These are phyloP conservation scores for Ploceus nigricollis DNA, from an alignment of 2,113 vertebrate species.

Conservation along the genomic window DNA sequence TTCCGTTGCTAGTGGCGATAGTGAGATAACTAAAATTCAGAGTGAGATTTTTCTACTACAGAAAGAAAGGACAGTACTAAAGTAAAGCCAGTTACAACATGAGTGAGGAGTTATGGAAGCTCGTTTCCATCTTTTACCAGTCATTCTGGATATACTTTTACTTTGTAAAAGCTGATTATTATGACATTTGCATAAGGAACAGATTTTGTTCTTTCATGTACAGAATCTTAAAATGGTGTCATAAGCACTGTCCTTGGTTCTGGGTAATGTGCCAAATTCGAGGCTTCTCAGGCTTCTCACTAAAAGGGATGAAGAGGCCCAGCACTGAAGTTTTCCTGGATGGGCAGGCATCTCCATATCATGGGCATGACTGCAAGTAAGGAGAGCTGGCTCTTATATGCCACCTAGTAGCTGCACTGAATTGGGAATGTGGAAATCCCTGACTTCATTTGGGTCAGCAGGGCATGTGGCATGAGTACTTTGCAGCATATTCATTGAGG, in stretches of 20 bases:
- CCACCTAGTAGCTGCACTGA: neutral
- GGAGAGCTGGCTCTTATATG: neutral
- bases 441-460: neutral
- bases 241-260: neutral
- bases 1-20: conserved; percentile 1
- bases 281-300: neutral
- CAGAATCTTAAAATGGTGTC: neutral
- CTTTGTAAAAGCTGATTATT: neutral
- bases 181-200: neutral
- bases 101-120: neutral
- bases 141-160: neutral
- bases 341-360: neutral
- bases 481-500: neutral
- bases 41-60: neutral
- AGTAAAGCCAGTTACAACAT: neutral
- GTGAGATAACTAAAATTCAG: conserved; percentile 19
- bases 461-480: neutral
- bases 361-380: accelerated
- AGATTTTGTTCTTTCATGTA: neutral
- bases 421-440: neutral
- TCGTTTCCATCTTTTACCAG: neutral
- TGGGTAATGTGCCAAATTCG: neutral
- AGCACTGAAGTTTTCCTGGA: neutral
- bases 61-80: neutral
- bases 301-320: neutral